Evolutionary conservation across 2,888 invertebrate species (phyloP).

Genomic region (Sarcophaga rosellei): DNA sequence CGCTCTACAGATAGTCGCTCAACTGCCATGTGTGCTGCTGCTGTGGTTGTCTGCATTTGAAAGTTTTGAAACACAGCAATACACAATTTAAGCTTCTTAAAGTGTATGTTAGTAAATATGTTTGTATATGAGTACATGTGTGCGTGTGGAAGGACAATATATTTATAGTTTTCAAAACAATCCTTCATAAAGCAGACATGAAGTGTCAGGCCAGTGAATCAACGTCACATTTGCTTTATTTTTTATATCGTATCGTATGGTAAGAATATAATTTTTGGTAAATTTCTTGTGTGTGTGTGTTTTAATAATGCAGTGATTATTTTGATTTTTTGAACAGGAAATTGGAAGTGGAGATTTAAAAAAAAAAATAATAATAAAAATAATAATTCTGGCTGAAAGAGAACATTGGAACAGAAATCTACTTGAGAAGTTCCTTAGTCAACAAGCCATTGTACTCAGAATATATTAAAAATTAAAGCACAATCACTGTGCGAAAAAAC

Average conservation of each 20-base stretch:
- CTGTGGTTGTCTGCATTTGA: neutral
- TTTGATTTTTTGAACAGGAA: too few species aligned
- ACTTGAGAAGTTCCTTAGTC: too few species aligned
- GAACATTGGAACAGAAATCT: too few species aligned
- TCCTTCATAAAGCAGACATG: conserved; percentile 45
- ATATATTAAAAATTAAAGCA: too few species aligned
- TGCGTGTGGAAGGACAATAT: neutral
- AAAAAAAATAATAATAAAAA: too few species aligned
- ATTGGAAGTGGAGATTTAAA: too few species aligned
- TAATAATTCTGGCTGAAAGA: too few species aligned
- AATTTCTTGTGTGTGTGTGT: too few species aligned
- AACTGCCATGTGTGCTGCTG: neutral
- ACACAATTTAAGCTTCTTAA: conserved; percentile 58
- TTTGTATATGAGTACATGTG: neutral
- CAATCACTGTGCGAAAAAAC: too few species aligned
- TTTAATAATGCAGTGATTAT: too few species aligned
- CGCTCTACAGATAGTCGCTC: neutral
- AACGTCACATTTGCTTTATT: conserved; percentile 32
- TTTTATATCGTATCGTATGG: neutral
- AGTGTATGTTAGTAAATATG: conserved; percentile 6
- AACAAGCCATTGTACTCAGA: too few species aligned
- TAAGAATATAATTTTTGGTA: too few species aligned
- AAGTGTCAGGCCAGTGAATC: conserved; percentile 41
- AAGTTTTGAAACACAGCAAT: conserved; percentile 30
- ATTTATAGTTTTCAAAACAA: conserved; percentile 15